A percentile compares a stretch with the other conserved stretches of the same genome.
phyloP scores from a whole-genome alignment of 2,888 invertebrate genomes.

The Lycia hirtaria region DNA sequence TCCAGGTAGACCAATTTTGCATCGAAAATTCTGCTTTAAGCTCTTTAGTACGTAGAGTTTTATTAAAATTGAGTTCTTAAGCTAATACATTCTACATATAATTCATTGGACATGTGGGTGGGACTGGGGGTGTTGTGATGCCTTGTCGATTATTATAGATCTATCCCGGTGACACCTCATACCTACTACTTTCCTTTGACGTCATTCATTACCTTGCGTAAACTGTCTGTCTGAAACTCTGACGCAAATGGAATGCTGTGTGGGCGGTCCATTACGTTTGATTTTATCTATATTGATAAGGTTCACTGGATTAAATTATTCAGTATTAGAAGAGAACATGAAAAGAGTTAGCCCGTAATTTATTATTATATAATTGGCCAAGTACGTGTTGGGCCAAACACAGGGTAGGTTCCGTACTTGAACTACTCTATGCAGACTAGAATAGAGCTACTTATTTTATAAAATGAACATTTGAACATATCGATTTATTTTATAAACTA shows the following conservation, averaged over 20 bases:
- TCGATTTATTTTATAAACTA: too few species aligned
- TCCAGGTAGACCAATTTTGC: too few species aligned
- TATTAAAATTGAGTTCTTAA: background rate
- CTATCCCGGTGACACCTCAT: background rate
- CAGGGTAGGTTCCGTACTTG: too few species aligned
- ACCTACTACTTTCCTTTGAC: constrained; percentile 7
- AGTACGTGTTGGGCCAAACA: too few species aligned
- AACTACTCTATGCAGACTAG: too few species aligned
- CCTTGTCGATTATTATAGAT: background rate
- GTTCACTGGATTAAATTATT: background rate
- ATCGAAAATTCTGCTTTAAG: background rate
- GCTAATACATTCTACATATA: background rate
- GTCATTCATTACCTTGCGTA: constrained; percentile 16
- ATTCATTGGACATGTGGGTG: background rate
- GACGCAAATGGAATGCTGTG: constrained; percentile 11
- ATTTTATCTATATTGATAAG: constrained; percentile 12
- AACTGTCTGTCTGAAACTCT: background rate
- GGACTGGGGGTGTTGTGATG: background rate
- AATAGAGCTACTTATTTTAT: too few species aligned
- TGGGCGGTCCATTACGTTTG: constrained; percentile 4
- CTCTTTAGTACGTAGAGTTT: background rate
- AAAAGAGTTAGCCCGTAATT: background rate
- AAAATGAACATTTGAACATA: too few species aligned
- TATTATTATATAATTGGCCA: background rate
- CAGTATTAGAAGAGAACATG: background rate